Base-by-base conservation (phyloP, 2,797 vertebrate genomes). In the Holocentrus rufus region DNA sequence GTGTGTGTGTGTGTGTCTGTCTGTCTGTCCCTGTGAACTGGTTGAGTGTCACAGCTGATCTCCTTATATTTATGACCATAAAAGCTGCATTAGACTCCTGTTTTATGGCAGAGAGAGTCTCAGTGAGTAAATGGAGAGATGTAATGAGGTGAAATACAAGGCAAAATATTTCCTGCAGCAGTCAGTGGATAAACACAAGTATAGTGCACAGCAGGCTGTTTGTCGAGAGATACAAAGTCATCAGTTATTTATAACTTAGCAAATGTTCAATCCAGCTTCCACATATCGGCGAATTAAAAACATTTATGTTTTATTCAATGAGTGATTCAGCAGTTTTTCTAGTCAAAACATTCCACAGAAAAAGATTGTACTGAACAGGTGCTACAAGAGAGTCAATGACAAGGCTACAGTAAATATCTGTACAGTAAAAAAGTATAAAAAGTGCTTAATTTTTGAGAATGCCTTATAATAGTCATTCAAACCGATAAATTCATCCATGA, bases 81-180 rank as follows among this genome's bases (percentile, higher is more conserved):
- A 92, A 90, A 80, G 61, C 69, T 68, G 75, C 87, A 87, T 88
- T 85, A 84, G 85, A 46, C 63, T 74, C 61, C 59, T 0, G 72
- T 85, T 91, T 90, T 90, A 91, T 88, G 75, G 62, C 84, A 67
- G 53, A 66, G 58, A 70, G 58, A 42, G 80, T 69, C 81, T 79
- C 72, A 5, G 23, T 25, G 72, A 74, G n/a, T 36, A 47, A 73
- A 77, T 59, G 71, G 11, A 60, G 58, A 76, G 66, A 81, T 27
- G 72, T 80, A 85, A 90, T 86, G 81, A 87, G 81, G 62, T 82
- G 82, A 80, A 83, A 87, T 70, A 57, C 58, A 64, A 82, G 59
- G 62, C 77, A 72, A 80, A 86, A 79, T 69, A 85, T 76, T 77
- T 86, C 80, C 87, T 85, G 76, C 71, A 59, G 66, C 68, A 70